These are phyloP conservation scores for Cyrtodaria siliqua DNA, from an alignment of 2,888 invertebrate species.

Conservation along the genomic window DNA sequence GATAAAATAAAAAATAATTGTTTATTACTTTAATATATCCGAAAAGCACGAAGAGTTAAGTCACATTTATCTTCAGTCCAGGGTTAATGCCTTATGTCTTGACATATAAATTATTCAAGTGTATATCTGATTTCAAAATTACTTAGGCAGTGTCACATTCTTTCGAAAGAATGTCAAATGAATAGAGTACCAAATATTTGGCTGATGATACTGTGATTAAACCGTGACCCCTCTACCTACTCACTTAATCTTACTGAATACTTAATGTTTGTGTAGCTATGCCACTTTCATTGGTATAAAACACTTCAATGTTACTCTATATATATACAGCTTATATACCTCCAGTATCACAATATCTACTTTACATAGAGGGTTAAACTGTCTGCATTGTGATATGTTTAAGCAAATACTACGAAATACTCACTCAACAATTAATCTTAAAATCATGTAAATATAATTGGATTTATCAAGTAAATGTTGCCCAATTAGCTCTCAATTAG, in stretches of 20 bases:
- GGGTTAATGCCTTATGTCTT: too few species aligned
- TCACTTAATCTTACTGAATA: conserved; percentile 8
- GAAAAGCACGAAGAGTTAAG: too few species aligned
- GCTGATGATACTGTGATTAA: conserved; percentile 43
- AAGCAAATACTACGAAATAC: too few species aligned
- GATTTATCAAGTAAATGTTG: conserved; percentile 22
- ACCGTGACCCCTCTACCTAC: conserved; percentile 28
- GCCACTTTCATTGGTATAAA: background rate
- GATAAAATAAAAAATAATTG: too few species aligned
- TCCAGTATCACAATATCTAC: too few species aligned
- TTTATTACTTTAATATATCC: too few species aligned
- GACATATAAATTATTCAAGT: conserved; percentile 19
- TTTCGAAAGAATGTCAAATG: conserved; percentile 36
- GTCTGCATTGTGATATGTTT: too few species aligned
- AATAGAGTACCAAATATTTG: conserved; percentile 44
- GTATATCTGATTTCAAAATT: conserved; percentile 23
- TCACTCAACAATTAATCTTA: too few species aligned
- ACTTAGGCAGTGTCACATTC: conserved; percentile 38
- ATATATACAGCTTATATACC: too few species aligned
- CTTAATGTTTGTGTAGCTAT: too few species aligned
- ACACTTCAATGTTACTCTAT: background rate
- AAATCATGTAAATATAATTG: background rate
- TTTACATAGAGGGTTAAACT: too few species aligned
- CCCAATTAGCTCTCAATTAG: conserved; percentile 43
- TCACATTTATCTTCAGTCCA: too few species aligned